Base-by-base conservation (phyloP, 2,113 vertebrate species). In the Myrmophylax atrothorax region DNA sequence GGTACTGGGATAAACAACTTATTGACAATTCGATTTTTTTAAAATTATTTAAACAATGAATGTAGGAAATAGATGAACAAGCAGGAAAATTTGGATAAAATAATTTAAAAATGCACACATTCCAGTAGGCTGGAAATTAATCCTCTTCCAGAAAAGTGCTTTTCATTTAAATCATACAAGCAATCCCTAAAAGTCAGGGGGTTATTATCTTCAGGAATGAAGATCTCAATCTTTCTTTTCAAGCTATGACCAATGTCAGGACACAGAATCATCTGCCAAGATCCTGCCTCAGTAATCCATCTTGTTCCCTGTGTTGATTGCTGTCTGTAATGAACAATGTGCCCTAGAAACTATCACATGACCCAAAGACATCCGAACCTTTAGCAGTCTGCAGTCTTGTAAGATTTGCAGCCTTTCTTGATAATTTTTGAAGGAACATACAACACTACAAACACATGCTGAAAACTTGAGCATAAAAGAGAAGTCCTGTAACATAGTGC, bases 121-220 rank as follows among this genome's bases (percentile, higher is more conserved):
- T 79, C 38, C 68, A 46, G 26, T 87, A 68, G 17, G 37, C 20
- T 93, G 55, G 47, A 87, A 84, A 92, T 86, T 3, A 90, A 67
- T 75, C 67, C 3, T 53, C 18, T 80, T 84, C 17, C 18, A 60
- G 59, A 89, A 77, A 73, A 33, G 4, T 40, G 17, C 1, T 58
- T 86, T 47, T 84, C 67, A 75, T 89, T 91, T 72, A 76, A 90
- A 86, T 84, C 35, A 86, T 37, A 75, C 0, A 3, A 87, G 35
- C 58, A 89, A 84, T 72, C 74, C 44, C 87, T 75, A n/a, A 62
- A 84, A 87, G 31, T 68, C 37, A 78, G 35, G 18, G 23, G 3
- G 78, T 81, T 84, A 55, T 64, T 87, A 40, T 78, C 94, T 87
- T 84, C 60, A 68, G 60, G 76, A 91, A 82, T 64, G 81, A 89